Evolutionary conservation across 2,888 invertebrate species (phyloP).

Genomic region (Andrena dorsata): DNA sequence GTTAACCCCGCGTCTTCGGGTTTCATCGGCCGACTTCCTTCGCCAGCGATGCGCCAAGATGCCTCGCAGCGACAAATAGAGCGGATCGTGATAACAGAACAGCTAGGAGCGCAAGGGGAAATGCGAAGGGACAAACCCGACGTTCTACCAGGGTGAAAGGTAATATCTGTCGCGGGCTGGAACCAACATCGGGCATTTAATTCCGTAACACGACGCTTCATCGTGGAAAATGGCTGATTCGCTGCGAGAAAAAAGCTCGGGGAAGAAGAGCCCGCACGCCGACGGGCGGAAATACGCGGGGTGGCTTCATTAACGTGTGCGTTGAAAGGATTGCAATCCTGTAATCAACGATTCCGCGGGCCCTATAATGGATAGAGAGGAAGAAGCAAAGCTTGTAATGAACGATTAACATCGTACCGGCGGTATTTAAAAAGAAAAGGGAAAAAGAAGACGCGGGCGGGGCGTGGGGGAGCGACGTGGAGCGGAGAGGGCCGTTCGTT

Average conservation of each 20-base stretch:
- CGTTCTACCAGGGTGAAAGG: background rate
- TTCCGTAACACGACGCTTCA: background rate
- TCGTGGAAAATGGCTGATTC: background rate
- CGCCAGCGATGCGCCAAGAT: slow-evolving; percentile 6
- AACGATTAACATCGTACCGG: slow-evolving; percentile 29
- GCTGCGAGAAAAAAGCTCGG: background rate
- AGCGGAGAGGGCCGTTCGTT: slow-evolving; percentile 14
- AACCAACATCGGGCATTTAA: background rate
- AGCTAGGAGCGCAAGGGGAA: background rate
- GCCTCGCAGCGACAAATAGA: background rate
- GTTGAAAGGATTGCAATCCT: slow-evolving; percentile 13
- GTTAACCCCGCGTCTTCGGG: slow-evolving; percentile 5
- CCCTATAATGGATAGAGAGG: slow-evolving; percentile 15
- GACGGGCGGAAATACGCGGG: background rate
- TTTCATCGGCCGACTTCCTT: slow-evolving; percentile 18
- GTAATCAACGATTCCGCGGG: slow-evolving; percentile 40
- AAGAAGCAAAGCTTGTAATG: slow-evolving; percentile 31
- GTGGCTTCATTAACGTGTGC: slow-evolving; percentile 31
- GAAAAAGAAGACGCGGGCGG: background rate
- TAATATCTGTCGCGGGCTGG: background rate
- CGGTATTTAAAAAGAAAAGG: slow-evolving; percentile 9
- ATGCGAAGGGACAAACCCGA: background rate
- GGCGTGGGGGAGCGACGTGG: background rate
- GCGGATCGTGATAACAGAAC: background rate
- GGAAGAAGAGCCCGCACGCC: background rate